Conservation (phyloP, 1,140 invertebrate species). For the Drosophila navojoa region DNA sequence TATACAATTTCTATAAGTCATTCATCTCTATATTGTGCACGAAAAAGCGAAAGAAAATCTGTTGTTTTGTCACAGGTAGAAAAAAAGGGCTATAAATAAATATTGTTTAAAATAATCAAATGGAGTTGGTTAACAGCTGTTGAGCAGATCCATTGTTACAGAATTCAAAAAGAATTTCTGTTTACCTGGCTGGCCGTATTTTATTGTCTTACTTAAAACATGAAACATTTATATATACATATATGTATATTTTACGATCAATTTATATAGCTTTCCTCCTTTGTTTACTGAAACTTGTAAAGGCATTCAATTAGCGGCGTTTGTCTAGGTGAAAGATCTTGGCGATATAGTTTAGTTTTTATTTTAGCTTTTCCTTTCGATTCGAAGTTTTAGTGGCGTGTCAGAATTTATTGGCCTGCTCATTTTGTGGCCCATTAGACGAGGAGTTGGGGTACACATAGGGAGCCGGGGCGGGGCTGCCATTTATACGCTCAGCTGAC, state of each 20-base stretch:
- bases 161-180: too few relatives aligned
- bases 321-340: neutral
- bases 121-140: too few relatives aligned
- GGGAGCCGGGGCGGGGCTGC: neutral
- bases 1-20: neutral
- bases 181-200: too few relatives aligned
- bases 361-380: conserved; percentile 39
- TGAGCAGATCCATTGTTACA: too few relatives aligned
- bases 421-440: conserved; percentile 68
- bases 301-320: conserved; percentile 5
- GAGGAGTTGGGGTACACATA: conserved; percentile 1
- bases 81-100: too few relatives aligned
- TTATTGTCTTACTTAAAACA: too few relatives aligned
- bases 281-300: neutral
- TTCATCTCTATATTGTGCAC: neutral
- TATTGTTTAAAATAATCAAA: too few relatives aligned
- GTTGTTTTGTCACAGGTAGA: neutral
- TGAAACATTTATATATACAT: too few relatives aligned
- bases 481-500: conserved; percentile 58
- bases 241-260: neutral
- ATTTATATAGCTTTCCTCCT: neutral
- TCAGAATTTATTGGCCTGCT: conserved; percentile 74
- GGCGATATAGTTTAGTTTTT: conserved; percentile 6
- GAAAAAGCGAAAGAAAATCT: neutral
- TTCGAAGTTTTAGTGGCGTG: conserved; percentile 67